Conservation (phyloP, 2,888 invertebrate species). For the Campoplex nolae region DNA sequence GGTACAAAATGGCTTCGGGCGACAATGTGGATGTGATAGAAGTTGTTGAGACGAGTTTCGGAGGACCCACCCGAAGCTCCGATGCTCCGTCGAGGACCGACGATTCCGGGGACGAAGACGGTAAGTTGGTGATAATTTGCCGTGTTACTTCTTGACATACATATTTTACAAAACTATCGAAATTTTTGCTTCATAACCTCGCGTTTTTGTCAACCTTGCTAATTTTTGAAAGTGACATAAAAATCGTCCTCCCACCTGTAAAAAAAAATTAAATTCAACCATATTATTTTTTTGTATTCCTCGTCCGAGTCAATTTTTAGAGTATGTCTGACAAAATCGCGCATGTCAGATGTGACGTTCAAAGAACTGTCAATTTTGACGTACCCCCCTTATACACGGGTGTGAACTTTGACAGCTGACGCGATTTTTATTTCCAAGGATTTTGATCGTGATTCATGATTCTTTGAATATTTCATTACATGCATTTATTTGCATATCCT, state of each 20-base stretch:
- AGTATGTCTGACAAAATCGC: background rate
- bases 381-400: background rate
- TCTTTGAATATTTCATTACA: slow-evolving; percentile 47
- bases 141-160: background rate
- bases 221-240: background rate
- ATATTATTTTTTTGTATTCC: background rate
- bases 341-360: slow-evolving; percentile 14
- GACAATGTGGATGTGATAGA: slow-evolving; percentile 93
- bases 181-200: slow-evolving; percentile 34
- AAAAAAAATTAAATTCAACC: background rate
- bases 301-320: background rate
- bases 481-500: slow-evolving; percentile 16
- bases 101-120: slow-evolving; percentile 86
- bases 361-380: slow-evolving; percentile 31
- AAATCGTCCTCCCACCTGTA: background rate
- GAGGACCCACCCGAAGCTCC: slow-evolving; percentile 75
- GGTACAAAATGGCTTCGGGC: slow-evolving; percentile 92
- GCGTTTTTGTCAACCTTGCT: background rate
- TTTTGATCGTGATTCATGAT: slow-evolving; percentile 55
- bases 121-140: slow-evolving; percentile 85
- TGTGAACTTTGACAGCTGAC: slow-evolving; percentile 79
- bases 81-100: slow-evolving; percentile 87
- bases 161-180: background rate
- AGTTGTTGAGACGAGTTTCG: slow-evolving; percentile 88
- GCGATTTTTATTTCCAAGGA: slow-evolving; percentile 60